These are phyloP conservation scores for Cryptocephalus primarius DNA, from an alignment of 2,888 invertebrate species.

Conservation along the genomic window DNA sequence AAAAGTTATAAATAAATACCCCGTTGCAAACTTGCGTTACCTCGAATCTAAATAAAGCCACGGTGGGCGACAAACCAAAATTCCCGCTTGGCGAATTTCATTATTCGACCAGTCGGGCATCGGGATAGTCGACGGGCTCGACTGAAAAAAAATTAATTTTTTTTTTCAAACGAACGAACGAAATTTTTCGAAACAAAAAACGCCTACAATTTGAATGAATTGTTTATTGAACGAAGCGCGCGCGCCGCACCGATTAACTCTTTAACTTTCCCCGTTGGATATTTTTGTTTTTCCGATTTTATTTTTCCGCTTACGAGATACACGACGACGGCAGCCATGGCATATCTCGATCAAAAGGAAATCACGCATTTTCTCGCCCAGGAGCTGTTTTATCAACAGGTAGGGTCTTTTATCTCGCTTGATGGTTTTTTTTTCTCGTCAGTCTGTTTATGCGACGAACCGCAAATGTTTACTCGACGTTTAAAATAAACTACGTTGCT, in stretches of 20 bases:
- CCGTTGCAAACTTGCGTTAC: conserved; percentile 28
- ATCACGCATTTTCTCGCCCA: conserved; percentile 75
- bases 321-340: conserved; percentile 22
- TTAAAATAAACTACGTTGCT: no score
- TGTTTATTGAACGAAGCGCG: conserved; percentile 5
- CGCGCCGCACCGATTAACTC: not conserved
- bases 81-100: conserved; percentile 31
- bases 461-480: no score
- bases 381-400: conserved; percentile 72
- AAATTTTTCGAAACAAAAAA: conserved; percentile 4
- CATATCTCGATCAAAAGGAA: conserved; percentile 67
- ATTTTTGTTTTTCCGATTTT: conserved; percentile 10
- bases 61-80: conserved; percentile 36
- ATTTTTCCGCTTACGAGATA: conserved; percentile 3
- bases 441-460: no score
- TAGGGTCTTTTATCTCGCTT: conserved; percentile 9
- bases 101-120: conserved; percentile 34
- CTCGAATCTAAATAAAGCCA: conserved; percentile 32
- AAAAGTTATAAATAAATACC: conserved; percentile 17
- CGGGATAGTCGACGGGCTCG: conserved; percentile 21
- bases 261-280: conserved; percentile 10
- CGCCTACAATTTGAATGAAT: conserved; percentile 22
- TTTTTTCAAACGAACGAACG: conserved; percentile 33
- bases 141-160: conserved; percentile 10
- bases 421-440: no score